These are phyloP conservation scores for Coracias cyanogaster DNA, from an alignment of 2,797 vertebrate genomes.

Conservation along the genomic window DNA sequence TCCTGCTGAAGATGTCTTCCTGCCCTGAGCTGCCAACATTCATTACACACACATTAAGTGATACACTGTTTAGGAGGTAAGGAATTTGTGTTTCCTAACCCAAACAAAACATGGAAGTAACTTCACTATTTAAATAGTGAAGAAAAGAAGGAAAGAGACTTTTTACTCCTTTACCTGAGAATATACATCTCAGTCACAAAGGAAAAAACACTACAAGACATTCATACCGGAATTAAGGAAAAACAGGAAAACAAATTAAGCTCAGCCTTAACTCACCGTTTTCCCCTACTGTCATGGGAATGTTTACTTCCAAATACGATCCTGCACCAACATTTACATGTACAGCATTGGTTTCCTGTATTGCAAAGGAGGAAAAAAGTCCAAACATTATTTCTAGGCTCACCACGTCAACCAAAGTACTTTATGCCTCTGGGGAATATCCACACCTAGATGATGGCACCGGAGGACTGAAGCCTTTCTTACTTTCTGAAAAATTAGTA, in stretches of 20 bases:
- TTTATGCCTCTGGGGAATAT: neutral
- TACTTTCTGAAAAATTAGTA: neutral
- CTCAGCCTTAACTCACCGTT: constrained; percentile 83
- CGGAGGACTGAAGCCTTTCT: neutral
- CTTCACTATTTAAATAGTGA: neutral
- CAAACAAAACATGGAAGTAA: neutral
- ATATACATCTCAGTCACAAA: neutral
- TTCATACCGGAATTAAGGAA: neutral
- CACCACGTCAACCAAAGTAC: neutral
- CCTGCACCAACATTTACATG: constrained; percentile 98
- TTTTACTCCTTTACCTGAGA: neutral
- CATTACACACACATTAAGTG: neutral
- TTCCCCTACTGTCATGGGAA: constrained; percentile 95
- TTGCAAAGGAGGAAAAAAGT: neutral
- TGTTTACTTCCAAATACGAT: constrained; percentile 98
- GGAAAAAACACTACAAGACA: neutral
- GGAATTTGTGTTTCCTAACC: neutral
- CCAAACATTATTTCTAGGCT: neutral
- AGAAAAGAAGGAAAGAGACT: too few relatives aligned
- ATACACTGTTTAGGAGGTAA: neutral
- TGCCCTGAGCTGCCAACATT: neutral
- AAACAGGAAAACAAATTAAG: neutral
- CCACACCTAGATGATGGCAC: neutral
- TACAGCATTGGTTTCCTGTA: constrained; percentile 96
- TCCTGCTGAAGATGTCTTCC: neutral